Conservation (phyloP, 1,140 invertebrate genomes). For the Philotrypesis tridentata region DNA sequence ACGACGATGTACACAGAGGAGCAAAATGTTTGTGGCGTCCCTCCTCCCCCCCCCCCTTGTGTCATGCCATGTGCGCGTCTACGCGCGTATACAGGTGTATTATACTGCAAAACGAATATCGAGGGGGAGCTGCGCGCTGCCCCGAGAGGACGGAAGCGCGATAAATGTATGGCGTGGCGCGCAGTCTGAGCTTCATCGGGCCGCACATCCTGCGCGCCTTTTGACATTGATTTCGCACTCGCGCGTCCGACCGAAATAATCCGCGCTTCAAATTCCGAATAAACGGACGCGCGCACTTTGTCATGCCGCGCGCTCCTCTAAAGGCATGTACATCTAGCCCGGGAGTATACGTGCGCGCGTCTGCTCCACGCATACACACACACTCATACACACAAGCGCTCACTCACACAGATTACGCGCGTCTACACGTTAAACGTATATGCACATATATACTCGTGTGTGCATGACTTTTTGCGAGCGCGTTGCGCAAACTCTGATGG, state of each 20-base stretch:
- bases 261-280: slow-evolving; percentile 35
- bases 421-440: too few species aligned
- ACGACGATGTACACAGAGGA: neutral
- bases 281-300: neutral
- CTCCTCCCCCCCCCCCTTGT: too few species aligned
- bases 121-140: too few species aligned
- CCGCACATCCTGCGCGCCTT: slow-evolving; percentile 46
- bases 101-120: slow-evolving; percentile 16
- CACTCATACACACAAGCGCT: neutral
- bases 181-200: neutral
- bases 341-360: neutral
- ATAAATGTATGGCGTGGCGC: slow-evolving; percentile 56
- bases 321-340: neutral
- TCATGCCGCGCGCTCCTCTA: neutral
- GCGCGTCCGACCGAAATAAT: slow-evolving; percentile 55
- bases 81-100: too few species aligned
- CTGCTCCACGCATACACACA: neutral
- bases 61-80: too few species aligned
- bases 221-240: slow-evolving; percentile 55
- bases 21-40: too few species aligned
- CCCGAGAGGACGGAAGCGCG: slow-evolving; percentile 8
- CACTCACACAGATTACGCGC: too few species aligned
- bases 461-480: neutral
- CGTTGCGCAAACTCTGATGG: neutral
- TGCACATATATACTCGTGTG: too few species aligned